A percentile compares a stretch with the other conserved stretches of the same genome.
Conservation (phyloP, 1,140 invertebrate genomes). For the Agrilus planipennis region DNA sequence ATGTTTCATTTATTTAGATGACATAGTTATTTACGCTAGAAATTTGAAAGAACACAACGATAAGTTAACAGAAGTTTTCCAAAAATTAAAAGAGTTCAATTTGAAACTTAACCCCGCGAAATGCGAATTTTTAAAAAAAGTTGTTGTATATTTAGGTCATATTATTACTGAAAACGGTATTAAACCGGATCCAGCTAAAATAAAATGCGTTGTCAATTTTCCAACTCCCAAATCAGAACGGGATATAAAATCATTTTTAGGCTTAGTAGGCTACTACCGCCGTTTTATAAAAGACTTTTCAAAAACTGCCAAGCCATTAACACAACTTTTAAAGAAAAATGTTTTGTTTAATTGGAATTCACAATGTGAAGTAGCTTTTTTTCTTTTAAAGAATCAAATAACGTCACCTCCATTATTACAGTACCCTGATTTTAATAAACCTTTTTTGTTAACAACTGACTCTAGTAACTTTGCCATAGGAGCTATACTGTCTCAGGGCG, state of each 20-base stretch:
- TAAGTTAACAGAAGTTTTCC: conserved; percentile 9
- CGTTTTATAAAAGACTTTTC: conserved; percentile 3
- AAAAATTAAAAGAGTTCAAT: conserved; percentile 7
- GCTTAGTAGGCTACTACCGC: conserved; percentile 1
- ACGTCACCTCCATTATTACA: conserved; percentile 7
- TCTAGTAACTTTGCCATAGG: background rate
- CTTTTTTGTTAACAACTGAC: conserved; percentile 1
- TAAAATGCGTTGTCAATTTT: background rate
- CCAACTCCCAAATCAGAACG: background rate
- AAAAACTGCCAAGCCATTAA: conserved; percentile 3
- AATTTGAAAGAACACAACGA: conserved; percentile 12
- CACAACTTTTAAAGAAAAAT: background rate
- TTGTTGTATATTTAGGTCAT: conserved; percentile 1
- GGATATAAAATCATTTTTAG: conserved; percentile 1
- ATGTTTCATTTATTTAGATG: conserved; percentile 14
- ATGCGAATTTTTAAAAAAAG: conserved; percentile 9
- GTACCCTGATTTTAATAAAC: background rate
- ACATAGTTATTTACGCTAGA: conserved; percentile 8
- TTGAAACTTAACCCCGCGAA: conserved; percentile 11
- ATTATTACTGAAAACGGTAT: conserved; percentile 3
- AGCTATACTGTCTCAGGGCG: background rate
- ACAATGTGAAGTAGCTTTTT: background rate
- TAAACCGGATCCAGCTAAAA: conserved; percentile 4
- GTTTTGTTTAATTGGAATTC: background rate
- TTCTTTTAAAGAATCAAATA: conserved; percentile 3